Conservation (phyloP, 2,113 vertebrate genomes). For the Elaphurus davidianus region DNA sequence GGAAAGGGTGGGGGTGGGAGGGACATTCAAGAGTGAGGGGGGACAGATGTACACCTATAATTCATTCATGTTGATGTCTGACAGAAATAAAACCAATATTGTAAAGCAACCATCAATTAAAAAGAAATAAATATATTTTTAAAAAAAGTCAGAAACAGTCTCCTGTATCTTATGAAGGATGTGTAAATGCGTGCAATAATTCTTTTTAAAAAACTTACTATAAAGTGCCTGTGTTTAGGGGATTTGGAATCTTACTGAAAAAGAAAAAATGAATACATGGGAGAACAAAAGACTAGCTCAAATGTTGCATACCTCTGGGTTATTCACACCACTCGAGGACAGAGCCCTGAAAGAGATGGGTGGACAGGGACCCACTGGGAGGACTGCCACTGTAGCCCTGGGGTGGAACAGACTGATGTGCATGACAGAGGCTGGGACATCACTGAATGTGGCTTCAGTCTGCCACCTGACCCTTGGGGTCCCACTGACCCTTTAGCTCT, state of each 20-base stretch:
- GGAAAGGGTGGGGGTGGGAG: not conserved
- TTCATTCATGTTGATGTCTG: not conserved
- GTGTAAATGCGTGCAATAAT: not conserved
- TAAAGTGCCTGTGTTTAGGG: not conserved
- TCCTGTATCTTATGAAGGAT: not conserved
- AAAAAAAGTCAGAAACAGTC: not conserved
- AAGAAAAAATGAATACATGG: not conserved
- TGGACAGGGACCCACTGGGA: not conserved
- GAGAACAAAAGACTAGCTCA: not conserved
- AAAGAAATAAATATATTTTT: not conserved
- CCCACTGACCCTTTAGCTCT: not conserved
- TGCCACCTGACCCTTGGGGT: not conserved
- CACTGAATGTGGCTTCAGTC: not conserved
- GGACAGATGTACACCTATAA: not conserved
- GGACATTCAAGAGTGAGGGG: not conserved
- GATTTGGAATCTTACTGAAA: constrained; percentile 35
- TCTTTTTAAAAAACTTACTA: not conserved
- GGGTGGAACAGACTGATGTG: not conserved
- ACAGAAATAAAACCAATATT: not conserved
- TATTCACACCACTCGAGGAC: not conserved
- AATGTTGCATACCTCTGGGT: not conserved
- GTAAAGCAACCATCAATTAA: not conserved
- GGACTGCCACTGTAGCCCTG: not conserved
- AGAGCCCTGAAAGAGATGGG: not conserved
- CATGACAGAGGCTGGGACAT: not conserved